These are phyloP conservation scores for Xylocampa areola DNA, from an alignment of 2,888 invertebrate species.

Conservation along the genomic window DNA sequence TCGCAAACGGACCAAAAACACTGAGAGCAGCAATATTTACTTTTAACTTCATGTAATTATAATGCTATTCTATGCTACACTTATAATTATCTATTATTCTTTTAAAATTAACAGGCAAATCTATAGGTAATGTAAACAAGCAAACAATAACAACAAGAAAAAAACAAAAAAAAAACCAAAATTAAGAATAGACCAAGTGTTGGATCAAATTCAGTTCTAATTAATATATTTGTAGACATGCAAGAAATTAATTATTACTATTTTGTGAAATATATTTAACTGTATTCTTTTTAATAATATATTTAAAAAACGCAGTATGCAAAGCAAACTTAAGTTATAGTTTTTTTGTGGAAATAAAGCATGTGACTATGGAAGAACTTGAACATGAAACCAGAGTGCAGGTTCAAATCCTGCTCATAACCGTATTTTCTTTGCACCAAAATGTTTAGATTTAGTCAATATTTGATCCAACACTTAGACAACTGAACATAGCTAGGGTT, in stretches of 20 bases:
- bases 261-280: no score
- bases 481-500: conserved; percentile 17
- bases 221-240: not conserved
- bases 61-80: no score
- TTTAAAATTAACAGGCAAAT: not conserved
- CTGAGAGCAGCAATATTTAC: not conserved
- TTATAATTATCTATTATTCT: no score
- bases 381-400: no score
- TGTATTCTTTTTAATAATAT: no score
- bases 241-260: not conserved
- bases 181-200: conserved; percentile 1
- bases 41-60: not conserved
- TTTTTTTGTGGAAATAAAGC: no score
- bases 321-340: no score
- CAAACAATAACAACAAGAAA: conserved; percentile 30
- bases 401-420: no score
- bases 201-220: conserved; percentile 14
- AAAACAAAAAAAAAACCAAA: conserved; percentile 2
- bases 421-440: no score
- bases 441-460: not conserved
- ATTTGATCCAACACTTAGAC: conserved; percentile 23
- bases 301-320: no score
- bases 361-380: no score
- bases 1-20: not conserved
- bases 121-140: conserved; percentile 2